A percentile compares a stretch with the other conserved stretches of the same genome.
Conservation (phyloP, 2,888 invertebrate species). For the Epirrhoe alternata region DNA sequence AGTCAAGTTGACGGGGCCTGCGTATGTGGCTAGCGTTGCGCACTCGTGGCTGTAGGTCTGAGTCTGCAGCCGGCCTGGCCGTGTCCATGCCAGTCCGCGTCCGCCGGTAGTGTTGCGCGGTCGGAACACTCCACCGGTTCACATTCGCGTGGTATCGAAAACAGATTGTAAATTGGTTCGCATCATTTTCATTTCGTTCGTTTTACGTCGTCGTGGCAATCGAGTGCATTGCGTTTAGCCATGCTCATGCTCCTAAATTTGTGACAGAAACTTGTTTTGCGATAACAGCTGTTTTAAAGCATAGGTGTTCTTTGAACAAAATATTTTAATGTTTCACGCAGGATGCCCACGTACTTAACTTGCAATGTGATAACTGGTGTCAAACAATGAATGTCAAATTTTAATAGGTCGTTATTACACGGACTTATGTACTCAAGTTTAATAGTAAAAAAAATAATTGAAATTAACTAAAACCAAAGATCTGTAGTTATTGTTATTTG, state of each 20-base stretch:
- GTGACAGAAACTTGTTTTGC: conserved; percentile 30
- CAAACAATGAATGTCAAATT: not conserved
- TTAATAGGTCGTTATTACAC: no score
- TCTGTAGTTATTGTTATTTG: not conserved
- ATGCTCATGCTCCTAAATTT: not conserved
- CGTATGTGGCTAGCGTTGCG: conserved; percentile 24
- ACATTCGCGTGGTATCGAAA: conserved; percentile 50
- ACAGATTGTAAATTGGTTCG: conserved; percentile 41
- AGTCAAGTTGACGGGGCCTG: conserved; percentile 11
- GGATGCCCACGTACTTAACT: conserved; percentile 8
- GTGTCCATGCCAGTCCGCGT: conserved; percentile 52
- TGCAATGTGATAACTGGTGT: conserved; percentile 5
- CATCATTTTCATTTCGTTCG: conserved; percentile 30
- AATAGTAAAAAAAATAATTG: no score
- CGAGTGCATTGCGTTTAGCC: not conserved
- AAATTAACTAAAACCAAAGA: no score
- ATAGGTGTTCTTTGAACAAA: conserved; percentile 35
- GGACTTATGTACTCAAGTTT: no score
- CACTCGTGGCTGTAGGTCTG: conserved; percentile 19
- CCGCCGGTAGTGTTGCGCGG: conserved; percentile 48
- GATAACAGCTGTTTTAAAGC: conserved; percentile 47
- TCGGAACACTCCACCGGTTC: conserved; percentile 37
- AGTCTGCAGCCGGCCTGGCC: not conserved
- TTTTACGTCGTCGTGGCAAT: conserved; percentile 31
- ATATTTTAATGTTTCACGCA: conserved; percentile 13